Base-by-base conservation (phyloP, 2,797 vertebrate genomes). In the Threskiornis aethiopicus region DNA sequence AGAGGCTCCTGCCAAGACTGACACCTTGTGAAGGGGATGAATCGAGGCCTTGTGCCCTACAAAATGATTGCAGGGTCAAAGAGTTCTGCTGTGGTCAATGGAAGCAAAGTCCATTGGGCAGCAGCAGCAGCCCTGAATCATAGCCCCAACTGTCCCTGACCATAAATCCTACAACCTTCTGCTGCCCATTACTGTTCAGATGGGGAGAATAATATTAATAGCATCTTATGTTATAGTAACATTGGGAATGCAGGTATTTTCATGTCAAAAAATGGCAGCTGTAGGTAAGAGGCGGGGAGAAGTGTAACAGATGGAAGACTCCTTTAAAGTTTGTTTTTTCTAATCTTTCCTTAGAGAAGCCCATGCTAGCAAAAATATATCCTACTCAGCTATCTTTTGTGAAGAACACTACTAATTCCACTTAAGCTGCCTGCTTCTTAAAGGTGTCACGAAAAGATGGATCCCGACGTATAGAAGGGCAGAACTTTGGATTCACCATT, bases 1-100 rank as follows among this genome's bases (percentile, higher is more conserved):
- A 47, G 75, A 91, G 35, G 39, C n/a, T 95, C 28, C 51, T 95
- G 91, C 83, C 94, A 96, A 89, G 54, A 84, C 15, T 96, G 91
- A 81, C 89, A 86, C 89, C 73, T 82, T 47, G 14, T 51, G 65
- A 91, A 8, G 0, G 24, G 20, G 44, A 90, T 87, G 84, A 95
- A 95, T 89, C 2, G 10, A 92, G 61, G 75, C 61, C 69, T 85
- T 96, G 78, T 88, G 39, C 51, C 69, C 87, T 54, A 87, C 31
- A 78, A 82, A 83, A 78, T 1, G 13, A 89, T 25, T 7, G 7
- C 0, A 69, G 71, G 59, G 41, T n/a, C 67, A 69, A 67, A 85
- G 52, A 75, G 20, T 33, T 78, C 49, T 84, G 39, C 61, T 81
- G 35, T 33, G 65, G 47, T 44, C 83, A 78, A 17, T 16, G 15